Percentiles rank a stretch among this genome's conserved stretches.
phyloP scores from a whole-genome alignment of 2,113 vertebrate species.

The Marcusenius ussheri region DNA sequence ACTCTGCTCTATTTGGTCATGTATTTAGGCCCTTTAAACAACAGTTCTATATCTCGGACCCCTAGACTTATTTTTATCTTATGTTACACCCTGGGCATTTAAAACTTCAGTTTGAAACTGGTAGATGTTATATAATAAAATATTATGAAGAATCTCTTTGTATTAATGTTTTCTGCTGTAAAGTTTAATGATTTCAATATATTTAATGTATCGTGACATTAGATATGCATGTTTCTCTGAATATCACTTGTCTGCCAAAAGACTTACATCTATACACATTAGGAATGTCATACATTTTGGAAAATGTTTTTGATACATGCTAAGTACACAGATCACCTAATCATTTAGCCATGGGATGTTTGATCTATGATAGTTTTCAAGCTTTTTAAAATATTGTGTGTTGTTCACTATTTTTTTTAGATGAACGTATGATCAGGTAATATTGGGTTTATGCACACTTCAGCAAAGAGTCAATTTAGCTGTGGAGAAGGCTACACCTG shows the following conservation, averaged over 20 bases:
- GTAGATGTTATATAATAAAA: neutral
- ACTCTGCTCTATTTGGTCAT: slow-evolving; percentile 57
- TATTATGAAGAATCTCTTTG: neutral
- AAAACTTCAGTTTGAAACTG: neutral
- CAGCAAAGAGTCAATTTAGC: slow-evolving; percentile 2
- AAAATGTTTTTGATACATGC: neutral
- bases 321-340: neutral
- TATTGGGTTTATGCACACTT: neutral
- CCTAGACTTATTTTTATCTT: slow-evolving; percentile 2
- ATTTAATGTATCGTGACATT: neutral
- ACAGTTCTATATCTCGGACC: neutral
- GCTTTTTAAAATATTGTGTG: neutral
- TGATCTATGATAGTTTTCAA: neutral
- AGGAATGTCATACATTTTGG: neutral
- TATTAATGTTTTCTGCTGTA: neutral
- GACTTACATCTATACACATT: neutral
- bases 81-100: neutral
- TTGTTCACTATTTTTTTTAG: neutral
- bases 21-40: slow-evolving; percentile 16
- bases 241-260: neutral
- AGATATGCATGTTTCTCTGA: neutral
- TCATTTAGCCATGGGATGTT: neutral
- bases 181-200: neutral
- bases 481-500: slow-evolving; percentile 23
- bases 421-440: neutral